Percentiles rank a stretch among this genome's conserved stretches.
phyloP scores from a whole-genome alignment of 2,797 vertebrate species.

The Carcharodon carcharias region DNA sequence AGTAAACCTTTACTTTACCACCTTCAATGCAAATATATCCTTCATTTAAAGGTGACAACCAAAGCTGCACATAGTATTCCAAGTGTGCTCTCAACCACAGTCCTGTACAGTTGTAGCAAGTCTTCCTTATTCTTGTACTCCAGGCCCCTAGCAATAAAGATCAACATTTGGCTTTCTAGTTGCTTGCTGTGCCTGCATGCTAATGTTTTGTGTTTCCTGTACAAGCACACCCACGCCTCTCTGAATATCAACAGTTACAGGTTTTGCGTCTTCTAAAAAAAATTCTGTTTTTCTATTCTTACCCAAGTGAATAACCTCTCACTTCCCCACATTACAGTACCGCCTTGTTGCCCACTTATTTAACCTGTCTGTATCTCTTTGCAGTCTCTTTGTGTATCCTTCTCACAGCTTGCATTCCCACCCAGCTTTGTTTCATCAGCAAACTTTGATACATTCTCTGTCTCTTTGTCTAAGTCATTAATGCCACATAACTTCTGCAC shows the following conservation, averaged over 20 bases:
- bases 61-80: not conserved
- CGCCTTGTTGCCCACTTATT: not conserved
- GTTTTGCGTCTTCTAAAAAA: not conserved
- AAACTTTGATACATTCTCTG: not conserved
- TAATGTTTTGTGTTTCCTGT: not conserved
- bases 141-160: not conserved
- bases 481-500: too few relatives aligned
- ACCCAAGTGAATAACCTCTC: not conserved
- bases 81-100: not conserved
- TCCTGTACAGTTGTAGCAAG: not conserved
- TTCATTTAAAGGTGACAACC: not conserved
- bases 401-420: not conserved
- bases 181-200: not conserved
- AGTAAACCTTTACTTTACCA: not conserved
- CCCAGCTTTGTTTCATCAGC: not conserved
- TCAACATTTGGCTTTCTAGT: not conserved
- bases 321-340: not conserved
- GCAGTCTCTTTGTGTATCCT: not conserved
- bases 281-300: not conserved
- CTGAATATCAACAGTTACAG: too few relatives aligned
- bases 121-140: not conserved
- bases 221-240: too few relatives aligned
- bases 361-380: not conserved
- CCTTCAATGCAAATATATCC: too few relatives aligned
- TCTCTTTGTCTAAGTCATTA: too few relatives aligned